These are phyloP conservation scores for Rhegmatorhina hoffmannsi DNA, from an alignment of 2,113 vertebrate species.

Conservation along the genomic window DNA sequence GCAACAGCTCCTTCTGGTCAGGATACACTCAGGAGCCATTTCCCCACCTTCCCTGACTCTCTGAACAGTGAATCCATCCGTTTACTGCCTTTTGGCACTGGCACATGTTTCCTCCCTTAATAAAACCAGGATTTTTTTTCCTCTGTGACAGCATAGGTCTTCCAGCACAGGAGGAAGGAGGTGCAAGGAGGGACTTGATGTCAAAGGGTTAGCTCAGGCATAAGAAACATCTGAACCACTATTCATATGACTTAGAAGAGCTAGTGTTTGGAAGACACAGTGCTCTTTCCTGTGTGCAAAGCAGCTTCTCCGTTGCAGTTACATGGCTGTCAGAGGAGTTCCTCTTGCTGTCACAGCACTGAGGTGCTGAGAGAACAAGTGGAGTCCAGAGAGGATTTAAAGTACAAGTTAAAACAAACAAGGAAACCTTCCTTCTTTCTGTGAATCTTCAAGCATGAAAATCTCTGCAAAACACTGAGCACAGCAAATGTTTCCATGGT, in stretches of 20 bases:
- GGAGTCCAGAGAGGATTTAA: neutral
- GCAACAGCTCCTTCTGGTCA: neutral
- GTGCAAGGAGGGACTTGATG: neutral
- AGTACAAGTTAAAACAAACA: neutral
- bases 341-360: neutral
- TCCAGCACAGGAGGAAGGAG: neutral
- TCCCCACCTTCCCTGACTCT: neutral
- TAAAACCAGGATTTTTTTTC: neutral
- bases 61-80: neutral
- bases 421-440: neutral
- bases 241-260: neutral
- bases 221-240: neutral
- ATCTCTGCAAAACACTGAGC: neutral
- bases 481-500: neutral
- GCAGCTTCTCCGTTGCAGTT: neutral
- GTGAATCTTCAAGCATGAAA: neutral
- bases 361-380: neutral
- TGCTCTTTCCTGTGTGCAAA: neutral
- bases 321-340: neutral
- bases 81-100: neutral
- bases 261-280: accelerated
- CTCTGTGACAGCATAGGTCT: neutral
- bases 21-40: neutral
- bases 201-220: neutral
- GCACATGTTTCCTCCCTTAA: neutral